phyloP scores from a whole-genome alignment of 2,113 vertebrate genomes.

The Dermatemys mawii region DNA sequence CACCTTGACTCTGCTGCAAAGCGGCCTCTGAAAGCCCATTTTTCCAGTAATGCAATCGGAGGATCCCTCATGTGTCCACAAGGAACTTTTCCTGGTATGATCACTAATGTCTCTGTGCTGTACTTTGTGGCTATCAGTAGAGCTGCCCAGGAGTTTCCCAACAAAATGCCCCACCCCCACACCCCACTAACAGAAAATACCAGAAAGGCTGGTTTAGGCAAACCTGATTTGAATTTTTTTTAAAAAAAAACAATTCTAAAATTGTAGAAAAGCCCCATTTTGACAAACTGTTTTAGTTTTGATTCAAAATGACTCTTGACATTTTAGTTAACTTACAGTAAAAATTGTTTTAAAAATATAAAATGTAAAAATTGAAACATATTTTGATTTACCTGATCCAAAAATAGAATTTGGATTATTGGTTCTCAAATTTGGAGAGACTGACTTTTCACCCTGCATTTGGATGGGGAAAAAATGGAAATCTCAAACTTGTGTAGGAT shows the following conservation, averaged over 20 bases:
- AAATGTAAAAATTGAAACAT: neutral
- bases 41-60: conserved; percentile 43
- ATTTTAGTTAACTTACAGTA: neutral
- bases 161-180: neutral
- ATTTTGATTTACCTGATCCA: neutral
- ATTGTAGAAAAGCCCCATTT: neutral
- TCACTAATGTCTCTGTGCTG: conserved; percentile 17
- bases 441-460: neutral
- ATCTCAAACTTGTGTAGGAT: neutral
- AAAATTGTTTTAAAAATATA: neutral
- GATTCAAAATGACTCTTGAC: neutral
- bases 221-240: neutral
- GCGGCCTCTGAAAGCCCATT: conserved; percentile 44
- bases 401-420: neutral
- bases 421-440: neutral
- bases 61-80: conserved; percentile 44
- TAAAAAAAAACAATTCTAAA: neutral
- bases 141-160: neutral
- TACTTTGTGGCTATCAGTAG: accelerated
- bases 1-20: conserved; percentile 42
- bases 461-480: neutral
- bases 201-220: neutral
- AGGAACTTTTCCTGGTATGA: conserved; percentile 19
- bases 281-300: neutral
- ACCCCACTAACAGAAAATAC: too few relatives aligned